Conservation (phyloP, 2,113 vertebrate species). For the Symphodus melops region DNA sequence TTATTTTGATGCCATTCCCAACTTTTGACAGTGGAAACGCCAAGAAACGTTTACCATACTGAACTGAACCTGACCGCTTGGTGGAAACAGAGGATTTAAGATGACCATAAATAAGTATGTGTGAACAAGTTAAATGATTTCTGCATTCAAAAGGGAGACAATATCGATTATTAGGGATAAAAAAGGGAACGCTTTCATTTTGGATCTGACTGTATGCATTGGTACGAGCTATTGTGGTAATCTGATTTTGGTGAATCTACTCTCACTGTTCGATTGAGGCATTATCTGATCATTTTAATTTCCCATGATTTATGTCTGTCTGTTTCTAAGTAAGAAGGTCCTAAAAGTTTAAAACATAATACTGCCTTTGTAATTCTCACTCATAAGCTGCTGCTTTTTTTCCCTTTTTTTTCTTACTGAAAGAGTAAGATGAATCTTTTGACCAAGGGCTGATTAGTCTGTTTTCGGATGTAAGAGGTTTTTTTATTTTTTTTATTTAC, state of each 20-base stretch:
- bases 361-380: constrained; percentile 33
- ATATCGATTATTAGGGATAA: constrained; percentile 9
- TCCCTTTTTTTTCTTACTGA: constrained; percentile 12
- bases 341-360: constrained; percentile 17
- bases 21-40: no score
- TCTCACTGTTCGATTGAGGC: constrained; percentile 21
- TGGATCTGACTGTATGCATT: constrained; percentile 17
- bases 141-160: constrained; percentile 6
- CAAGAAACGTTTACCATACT: no score
- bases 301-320: constrained; percentile 15
- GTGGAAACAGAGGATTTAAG: no score
- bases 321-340: constrained; percentile 10
- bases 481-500: no score
- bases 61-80: no score
- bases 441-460: constrained; percentile 33
- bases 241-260: not conserved
- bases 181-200: constrained; percentile 40
- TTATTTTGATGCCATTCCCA: no score
- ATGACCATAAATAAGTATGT: constrained; percentile 17
- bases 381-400: constrained; percentile 40
- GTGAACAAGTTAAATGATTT: constrained; percentile 14
- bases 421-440: constrained; percentile 27
- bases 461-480: constrained; percentile 17
- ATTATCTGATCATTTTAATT: constrained; percentile 28
- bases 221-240: constrained; percentile 8